Base-by-base conservation (phyloP, 1,140 invertebrate species). In the Uloborus diversus region DNA sequence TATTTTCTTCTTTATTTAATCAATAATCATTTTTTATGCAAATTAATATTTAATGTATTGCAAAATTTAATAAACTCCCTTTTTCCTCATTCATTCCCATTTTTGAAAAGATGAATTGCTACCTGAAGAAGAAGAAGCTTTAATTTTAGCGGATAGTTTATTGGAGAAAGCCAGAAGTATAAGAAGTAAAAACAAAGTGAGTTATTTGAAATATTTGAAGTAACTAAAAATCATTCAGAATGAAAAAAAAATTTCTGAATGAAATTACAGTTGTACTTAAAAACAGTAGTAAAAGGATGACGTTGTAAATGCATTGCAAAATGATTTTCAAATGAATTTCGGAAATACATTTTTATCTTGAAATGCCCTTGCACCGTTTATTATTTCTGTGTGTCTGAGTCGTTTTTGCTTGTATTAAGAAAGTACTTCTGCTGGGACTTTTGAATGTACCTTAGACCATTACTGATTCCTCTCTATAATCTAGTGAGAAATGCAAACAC, bases 101-200 rank as follows among this genome's bases (percentile, higher is more conserved):
- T 30, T 32, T 28, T 30, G 5, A 61, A 20, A 61, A 61, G 27
- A 3, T 68, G 25, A 27, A 9, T 9, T 13, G 23, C 23, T 68
- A 7, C n/a, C 23, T 1, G 47, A 51, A 49, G 65, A 51, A 51
- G 32, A 56, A 32, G 66, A 70, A 57, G 66, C 33, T 25, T 30
- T 70, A 5, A 20, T 51, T 35, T 70, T 70, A 70, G 66, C 47
- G 4, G 66, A 70, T 57, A 17, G 4, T 35, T 20, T 70, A 17
- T 13, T 70, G 17, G 49, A 70, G 37, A 70, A 70, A 56, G 66
- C 66, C 27, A 32, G 30, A 28, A 57, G 25, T 57, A 57, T 70
- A 14, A 53, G 66, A 25, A 32, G 37, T 20, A 70, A 70, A 56
- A 53, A 33, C 17, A 70, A 57, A 28, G 66, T 70, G 25, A 33